Conservation (phyloP, 2,113 vertebrate genomes). For the Crocuta crocuta region DNA sequence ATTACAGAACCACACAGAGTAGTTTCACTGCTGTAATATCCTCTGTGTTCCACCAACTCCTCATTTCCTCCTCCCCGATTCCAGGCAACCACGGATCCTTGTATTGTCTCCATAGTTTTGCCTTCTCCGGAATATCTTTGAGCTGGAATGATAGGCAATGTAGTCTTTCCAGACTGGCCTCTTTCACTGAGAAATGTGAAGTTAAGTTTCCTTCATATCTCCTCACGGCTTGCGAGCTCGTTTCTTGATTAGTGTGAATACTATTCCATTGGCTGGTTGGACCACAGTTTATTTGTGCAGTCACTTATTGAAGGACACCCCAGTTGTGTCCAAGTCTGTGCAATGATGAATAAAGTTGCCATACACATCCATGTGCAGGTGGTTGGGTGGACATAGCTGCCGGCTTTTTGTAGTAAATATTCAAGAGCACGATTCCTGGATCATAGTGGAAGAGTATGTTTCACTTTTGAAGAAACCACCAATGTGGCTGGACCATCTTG, state of each 20-base stretch:
- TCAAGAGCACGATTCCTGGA: neutral
- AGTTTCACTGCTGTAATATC: neutral
- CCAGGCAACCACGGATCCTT: neutral
- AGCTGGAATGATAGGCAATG: neutral
- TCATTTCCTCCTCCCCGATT: neutral
- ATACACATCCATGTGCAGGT: neutral
- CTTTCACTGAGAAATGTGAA: neutral
- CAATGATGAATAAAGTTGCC: neutral
- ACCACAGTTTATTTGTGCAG: neutral
- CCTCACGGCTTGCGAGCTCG: neutral
- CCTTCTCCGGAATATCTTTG: neutral
- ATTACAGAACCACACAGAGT: neutral
- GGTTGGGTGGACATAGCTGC: neutral
- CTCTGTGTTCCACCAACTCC: neutral
- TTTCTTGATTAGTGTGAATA: too few relatives aligned
- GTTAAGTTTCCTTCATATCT: neutral
- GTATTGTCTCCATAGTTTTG: neutral
- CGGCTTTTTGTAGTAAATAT: too few relatives aligned
- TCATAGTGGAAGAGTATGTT: neutral
- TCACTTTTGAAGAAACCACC: neutral
- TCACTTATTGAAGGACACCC: neutral
- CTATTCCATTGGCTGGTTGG: neutral
- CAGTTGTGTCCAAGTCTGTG: neutral
- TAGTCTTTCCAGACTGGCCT: neutral
- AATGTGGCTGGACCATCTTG: accelerated